These are phyloP conservation scores for Cyprinella venusta DNA, from an alignment of 2,797 vertebrate genomes.

Conservation along the genomic window DNA sequence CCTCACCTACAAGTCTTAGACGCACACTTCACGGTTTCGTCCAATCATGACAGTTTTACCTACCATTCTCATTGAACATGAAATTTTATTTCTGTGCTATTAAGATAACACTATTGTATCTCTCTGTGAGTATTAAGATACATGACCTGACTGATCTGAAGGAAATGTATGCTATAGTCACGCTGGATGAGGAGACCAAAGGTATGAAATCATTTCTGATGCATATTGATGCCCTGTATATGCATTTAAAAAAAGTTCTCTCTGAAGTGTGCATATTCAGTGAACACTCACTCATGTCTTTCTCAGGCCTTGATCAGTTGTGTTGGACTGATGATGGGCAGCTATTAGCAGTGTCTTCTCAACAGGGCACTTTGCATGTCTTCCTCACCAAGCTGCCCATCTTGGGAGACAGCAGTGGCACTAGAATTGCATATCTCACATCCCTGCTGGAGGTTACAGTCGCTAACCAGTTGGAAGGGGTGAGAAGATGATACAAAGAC, in stretches of 20 bases:
- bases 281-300: slow-evolving; percentile 6
- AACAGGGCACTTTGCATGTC: slow-evolving; percentile 88
- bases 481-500: slow-evolving; percentile 66
- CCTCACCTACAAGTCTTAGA: not conserved
- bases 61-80: not conserved
- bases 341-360: slow-evolving; percentile 90
- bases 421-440: slow-evolving; percentile 91
- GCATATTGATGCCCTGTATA: not conserved
- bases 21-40: not conserved
- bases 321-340: slow-evolving; percentile 98
- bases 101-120: slow-evolving; percentile 14
- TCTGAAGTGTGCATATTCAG: not conserved
- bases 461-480: slow-evolving; percentile 89
- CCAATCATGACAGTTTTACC: not conserved
- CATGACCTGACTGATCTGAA: slow-evolving; percentile 93
- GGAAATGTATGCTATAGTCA: slow-evolving; percentile 92
- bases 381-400: slow-evolving; percentile 95
- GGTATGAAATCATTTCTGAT: slow-evolving; percentile 73
- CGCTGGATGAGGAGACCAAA: slow-evolving; percentile 96
- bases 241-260: not conserved
- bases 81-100: not conserved
- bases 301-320: slow-evolving; percentile 88
- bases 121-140: slow-evolving; percentile 88
- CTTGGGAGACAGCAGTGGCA: slow-evolving; percentile 88
- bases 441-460: slow-evolving; percentile 95